Percentiles rank a stretch among this genome's conserved stretches.
These are phyloP conservation scores for Galaxias olidus DNA, from an alignment of 2,797 vertebrate genomes.

Conservation along the genomic window DNA sequence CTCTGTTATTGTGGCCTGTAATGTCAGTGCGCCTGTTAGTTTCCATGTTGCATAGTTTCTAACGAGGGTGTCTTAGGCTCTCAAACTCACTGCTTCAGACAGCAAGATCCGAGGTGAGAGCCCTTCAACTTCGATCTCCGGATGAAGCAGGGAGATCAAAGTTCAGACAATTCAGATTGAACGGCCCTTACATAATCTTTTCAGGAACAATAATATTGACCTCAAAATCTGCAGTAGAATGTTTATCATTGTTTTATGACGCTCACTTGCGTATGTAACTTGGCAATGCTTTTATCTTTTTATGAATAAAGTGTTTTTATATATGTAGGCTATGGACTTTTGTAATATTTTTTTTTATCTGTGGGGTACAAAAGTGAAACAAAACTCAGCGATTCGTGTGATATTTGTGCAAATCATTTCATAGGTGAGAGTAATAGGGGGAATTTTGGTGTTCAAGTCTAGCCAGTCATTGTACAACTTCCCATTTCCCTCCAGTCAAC, in stretches of 20 bases:
- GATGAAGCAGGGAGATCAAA: neutral
- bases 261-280: constrained; percentile 77
- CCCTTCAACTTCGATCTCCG: neutral
- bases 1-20: constrained; percentile 51
- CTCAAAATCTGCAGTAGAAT: constrained; percentile 68
- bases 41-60: constrained; percentile 7
- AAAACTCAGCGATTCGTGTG: no score
- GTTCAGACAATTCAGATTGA: constrained; percentile 39
- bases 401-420: no score
- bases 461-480: neutral
- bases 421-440: no score
- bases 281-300: constrained; percentile 72
- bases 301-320: constrained; percentile 87
- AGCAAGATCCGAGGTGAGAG: neutral
- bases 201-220: constrained; percentile 73
- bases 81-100: constrained; percentile 8
- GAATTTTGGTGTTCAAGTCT: no score
- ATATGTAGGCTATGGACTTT: constrained; percentile 38
- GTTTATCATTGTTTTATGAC: constrained; percentile 63
- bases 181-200: constrained; percentile 78
- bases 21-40: constrained; percentile 26
- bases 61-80: neutral
- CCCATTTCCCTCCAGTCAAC: no score
- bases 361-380: neutral
- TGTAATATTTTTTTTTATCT: neutral